Base-by-base conservation (phyloP, 2,797 vertebrate genomes). In the Chrosomus eos region DNA sequence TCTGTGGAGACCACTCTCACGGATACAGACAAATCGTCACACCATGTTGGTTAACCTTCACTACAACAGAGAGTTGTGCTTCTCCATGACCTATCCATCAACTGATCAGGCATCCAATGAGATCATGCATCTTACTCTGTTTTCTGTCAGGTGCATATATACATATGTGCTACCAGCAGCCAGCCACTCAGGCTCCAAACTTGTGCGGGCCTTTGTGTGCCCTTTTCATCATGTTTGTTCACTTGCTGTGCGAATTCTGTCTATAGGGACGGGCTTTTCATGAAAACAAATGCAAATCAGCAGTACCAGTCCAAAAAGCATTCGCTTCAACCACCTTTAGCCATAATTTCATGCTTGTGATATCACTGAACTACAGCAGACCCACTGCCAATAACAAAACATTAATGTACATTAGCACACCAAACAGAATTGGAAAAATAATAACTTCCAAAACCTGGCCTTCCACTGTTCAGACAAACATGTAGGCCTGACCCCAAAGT, bases 41-140 rank as follows among this genome's bases (percentile, higher is more conserved):
- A 88, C 31, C 8, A 58, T 81, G 87, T 89, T 92, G 88, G 90
- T 92, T 93, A 94, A 93, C 94, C 92, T 93, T 94, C 91, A 90
- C 89, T 90, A 90, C 90, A 90, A 90, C 87, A 66, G 90, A 86
- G 90, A 92, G 80, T 82, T 82, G 71, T 48, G 71, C 64, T 88
- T 86, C 89, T 89, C 89, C 78, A 75, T 75, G 85, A 93, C 92
- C 90, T 90, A 93, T 95, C 92, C 90, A 94, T 94, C 94, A 95
- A 92, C 81, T 93, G 89, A 94, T 94, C 87, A 89, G 84, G 81
- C 88, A 81, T 10, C 45, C 90, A 90, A 93, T 90, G 89, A 91
- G 90, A 90, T 89, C 86, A 93, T 93, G 92, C 90, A 93, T 93
- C 93, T 93, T 90, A 89, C 92, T 93, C 92, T 82, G 87, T 89